A percentile compares a stretch with the other conserved stretches of the same genome.
These are phyloP conservation scores for Sebastes schlegelii DNA, from an alignment of 2,113 vertebrate species.

Conservation along the genomic window DNA sequence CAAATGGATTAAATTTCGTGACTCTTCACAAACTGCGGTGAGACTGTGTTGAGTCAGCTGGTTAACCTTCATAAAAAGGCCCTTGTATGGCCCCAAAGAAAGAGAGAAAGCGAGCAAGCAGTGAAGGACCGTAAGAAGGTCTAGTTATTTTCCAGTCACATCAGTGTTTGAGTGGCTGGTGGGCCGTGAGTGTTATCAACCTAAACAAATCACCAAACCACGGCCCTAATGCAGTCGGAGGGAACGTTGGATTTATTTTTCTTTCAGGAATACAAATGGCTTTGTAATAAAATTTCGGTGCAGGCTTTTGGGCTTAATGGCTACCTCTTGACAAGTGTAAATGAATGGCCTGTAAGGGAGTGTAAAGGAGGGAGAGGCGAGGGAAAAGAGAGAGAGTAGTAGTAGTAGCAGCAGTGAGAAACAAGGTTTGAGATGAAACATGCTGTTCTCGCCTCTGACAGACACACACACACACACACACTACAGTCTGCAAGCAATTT, in stretches of 20 bases:
- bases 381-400: constrained; percentile 36
- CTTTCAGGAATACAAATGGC: constrained; percentile 98
- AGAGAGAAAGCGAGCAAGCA: constrained; percentile 64
- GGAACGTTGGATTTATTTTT: constrained; percentile 97
- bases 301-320: constrained; percentile 93
- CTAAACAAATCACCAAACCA: constrained; percentile 88
- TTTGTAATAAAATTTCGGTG: constrained; percentile 95
- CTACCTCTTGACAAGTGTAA: constrained; percentile 95
- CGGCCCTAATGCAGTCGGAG: constrained; percentile 94
- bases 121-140: constrained; percentile 79
- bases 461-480: constrained; percentile 50
- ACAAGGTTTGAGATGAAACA: constrained; percentile 94
- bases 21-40: no score
- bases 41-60: constrained; percentile 81
- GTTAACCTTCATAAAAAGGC: constrained; percentile 87
- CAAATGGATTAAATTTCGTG: no score
- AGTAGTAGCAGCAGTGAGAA: constrained; percentile 76
- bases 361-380: constrained; percentile 39
- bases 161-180: constrained; percentile 84
- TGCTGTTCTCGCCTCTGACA: constrained; percentile 83
- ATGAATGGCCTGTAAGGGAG: constrained; percentile 86
- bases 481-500: constrained; percentile 62
- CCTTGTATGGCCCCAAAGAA: constrained; percentile 84
- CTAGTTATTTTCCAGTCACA: constrained; percentile 90
- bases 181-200: constrained; percentile 97